Evolutionary conservation across 1,140 invertebrate species (phyloP), one percentile per base, ranked within the genome.

Genomic region (Zaprionus tsacasi): DNA sequence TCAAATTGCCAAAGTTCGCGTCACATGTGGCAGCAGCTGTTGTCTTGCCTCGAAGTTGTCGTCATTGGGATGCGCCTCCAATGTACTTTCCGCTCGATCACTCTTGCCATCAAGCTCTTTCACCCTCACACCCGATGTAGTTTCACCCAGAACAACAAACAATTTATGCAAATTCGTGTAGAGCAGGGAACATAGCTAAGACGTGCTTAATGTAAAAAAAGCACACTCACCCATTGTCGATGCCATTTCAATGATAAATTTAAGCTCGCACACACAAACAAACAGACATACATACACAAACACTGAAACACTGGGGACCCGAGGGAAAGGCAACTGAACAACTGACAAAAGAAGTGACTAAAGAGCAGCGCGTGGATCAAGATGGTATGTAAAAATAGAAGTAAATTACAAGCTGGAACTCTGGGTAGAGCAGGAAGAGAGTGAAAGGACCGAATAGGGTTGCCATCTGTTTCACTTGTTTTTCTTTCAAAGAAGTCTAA

Each of bases 181-280:
- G 13, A 85, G 78, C 54, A 75, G 70, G 60, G 57, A 64, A 60
- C 73, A 79, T 79, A 65, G 80, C 35, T 66, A 71, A 83, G 67
- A 85, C 70, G 75, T 81, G 80, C 80, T 76, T 65, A 80, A 66
- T 75, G 70, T 70, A 59, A 64, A 64, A 81, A 64, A 40, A 61
- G 45, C 72, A 74, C 43, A 65, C 74, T 60, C 66, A 73, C 55
- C 60, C 70, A 66, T 73, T 79, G 72, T 79, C 79, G 82, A 86
- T 86, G 71, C 76, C 79, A 77, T 79, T 79, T 74, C 82, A 74
- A 82, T 82, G 82, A 87, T 87, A 79, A 87, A 87, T 87, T 77
- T 56, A 21, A 57, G 50, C 71, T 54, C 57, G 69, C 61, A 60
- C 80, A 65, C 63, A 69, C 45, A 65, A 55, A 50, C 68, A 67